These are phyloP conservation scores for Pelecanus crispus DNA, from an alignment of 2,113 vertebrate species.

Conservation along the genomic window DNA sequence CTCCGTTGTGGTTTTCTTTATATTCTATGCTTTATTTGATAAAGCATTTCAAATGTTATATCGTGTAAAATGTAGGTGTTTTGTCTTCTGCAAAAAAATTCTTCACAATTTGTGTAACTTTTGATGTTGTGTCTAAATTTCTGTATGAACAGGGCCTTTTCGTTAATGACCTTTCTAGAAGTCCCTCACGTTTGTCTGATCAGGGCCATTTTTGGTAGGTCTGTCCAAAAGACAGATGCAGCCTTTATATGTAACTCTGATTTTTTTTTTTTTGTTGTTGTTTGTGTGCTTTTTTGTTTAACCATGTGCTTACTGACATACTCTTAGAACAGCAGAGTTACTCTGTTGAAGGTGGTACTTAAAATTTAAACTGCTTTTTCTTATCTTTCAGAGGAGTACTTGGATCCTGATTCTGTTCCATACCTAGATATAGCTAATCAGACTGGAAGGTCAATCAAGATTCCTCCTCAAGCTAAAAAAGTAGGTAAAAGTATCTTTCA, in stretches of 20 bases:
- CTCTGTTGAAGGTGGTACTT: not conserved
- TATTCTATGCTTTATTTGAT: not conserved
- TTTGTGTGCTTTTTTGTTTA: not conserved
- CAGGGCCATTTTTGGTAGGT: not conserved
- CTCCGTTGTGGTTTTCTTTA: not conserved
- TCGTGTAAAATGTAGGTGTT: not conserved
- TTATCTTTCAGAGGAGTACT: slow-evolving; percentile 74
- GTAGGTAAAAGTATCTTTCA: slow-evolving; percentile 56
- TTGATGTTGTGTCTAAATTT: not conserved
- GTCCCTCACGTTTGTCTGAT: not conserved
- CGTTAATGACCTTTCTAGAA: not conserved
- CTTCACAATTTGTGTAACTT: not conserved
- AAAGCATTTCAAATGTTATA: not conserved
- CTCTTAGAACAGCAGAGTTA: not conserved
- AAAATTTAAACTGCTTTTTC: not conserved
- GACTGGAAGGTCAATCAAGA: slow-evolving; percentile 86
- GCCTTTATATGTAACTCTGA: not conserved
- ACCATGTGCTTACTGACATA: not conserved
- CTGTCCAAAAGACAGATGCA: not conserved
- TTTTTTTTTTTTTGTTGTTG: not conserved
- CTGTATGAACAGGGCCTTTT: not conserved
- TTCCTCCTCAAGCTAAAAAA: slow-evolving; percentile 85
- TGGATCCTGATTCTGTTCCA: slow-evolving; percentile 78
- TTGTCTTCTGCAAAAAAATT: not conserved
- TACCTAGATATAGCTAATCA: slow-evolving; percentile 95